phyloP scores from a whole-genome alignment of 2,113 vertebrate genomes.

The Xiphophorus couchianus region DNA sequence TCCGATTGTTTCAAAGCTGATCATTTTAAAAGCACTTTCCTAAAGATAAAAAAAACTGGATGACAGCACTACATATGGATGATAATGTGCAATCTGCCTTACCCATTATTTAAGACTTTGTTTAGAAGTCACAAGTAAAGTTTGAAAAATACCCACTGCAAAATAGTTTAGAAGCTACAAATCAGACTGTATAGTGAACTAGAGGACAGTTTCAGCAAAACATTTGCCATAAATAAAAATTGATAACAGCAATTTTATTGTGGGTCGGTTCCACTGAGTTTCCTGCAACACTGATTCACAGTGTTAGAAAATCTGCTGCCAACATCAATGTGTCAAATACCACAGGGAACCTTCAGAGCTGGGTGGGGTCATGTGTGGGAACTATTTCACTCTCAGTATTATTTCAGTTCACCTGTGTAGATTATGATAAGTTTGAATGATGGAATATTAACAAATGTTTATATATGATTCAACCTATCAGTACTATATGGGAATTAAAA shows the following conservation, averaged over 20 bases:
- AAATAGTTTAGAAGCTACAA: not conserved
- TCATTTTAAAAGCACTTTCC: too few relatives aligned
- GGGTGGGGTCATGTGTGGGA: not conserved
- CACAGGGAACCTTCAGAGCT: not conserved
- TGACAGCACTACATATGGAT: too few relatives aligned
- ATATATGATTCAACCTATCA: not conserved
- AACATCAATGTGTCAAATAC: constrained; percentile 3
- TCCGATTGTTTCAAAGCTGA: too few relatives aligned
- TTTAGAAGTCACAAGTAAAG: too few relatives aligned
- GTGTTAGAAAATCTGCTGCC: constrained; percentile 5
- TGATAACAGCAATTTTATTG: not conserved
- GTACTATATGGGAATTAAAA: not conserved
- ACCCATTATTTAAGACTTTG: too few relatives aligned
- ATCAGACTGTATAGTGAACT: not conserved
- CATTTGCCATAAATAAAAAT: not conserved
- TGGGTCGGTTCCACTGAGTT: not conserved
- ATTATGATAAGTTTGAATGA: not conserved
- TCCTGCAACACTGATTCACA: not conserved
- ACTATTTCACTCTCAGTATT: not conserved
- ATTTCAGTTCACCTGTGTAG: not conserved
- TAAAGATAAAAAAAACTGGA: too few relatives aligned
- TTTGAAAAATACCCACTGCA: not conserved
- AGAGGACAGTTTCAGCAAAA: not conserved
- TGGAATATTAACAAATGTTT: not conserved
- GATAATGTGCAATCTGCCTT: too few relatives aligned